Percentiles rank a stretch among this genome's conserved stretches.
Conservation (phyloP, 2,888 invertebrate species). For the Melitaea athalia region DNA sequence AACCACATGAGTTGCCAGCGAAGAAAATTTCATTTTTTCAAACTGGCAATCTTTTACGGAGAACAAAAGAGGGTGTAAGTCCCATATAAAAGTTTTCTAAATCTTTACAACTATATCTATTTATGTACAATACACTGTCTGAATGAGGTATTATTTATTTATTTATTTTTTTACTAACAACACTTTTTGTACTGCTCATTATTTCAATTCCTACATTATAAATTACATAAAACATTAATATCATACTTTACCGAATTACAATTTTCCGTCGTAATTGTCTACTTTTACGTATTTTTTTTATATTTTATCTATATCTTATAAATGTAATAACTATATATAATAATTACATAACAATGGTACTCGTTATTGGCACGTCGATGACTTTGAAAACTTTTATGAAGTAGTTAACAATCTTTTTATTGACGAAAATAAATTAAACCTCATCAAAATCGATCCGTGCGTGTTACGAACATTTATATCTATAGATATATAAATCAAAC, state of each 20-base stretch:
- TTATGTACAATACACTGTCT: constrained; percentile 77
- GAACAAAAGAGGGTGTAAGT: constrained; percentile 54
- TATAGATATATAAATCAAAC: constrained; percentile 73
- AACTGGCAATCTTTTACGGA: constrained; percentile 41
- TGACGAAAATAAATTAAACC: constrained; percentile 6
- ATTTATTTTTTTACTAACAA: constrained; percentile 43
- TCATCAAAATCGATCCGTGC: constrained; percentile 11
- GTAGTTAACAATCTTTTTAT: constrained; percentile 13
- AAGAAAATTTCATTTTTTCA: constrained; percentile 35
- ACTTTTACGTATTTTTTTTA: constrained; percentile 53
- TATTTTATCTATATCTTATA: constrained; percentile 74
- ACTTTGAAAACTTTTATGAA: constrained; percentile 48
- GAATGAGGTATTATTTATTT: constrained; percentile 65
- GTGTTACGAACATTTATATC: constrained; percentile 69
- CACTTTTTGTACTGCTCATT: constrained; percentile 54
- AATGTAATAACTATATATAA: constrained; percentile 75
- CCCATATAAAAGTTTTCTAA: constrained; percentile 61
- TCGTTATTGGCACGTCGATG: constrained; percentile 74
- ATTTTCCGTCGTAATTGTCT: constrained; percentile 44
- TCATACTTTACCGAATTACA: constrained; percentile 56
- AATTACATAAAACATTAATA: constrained; percentile 51
- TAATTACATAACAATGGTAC: constrained; percentile 68
- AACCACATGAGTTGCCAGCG: constrained; percentile 61
- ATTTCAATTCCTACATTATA: constrained; percentile 39
- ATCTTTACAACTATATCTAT: constrained; percentile 57